These are phyloP conservation scores for Lagocephalus sceleratus DNA, from an alignment of 2,797 vertebrate genomes.

Conservation along the genomic window DNA sequence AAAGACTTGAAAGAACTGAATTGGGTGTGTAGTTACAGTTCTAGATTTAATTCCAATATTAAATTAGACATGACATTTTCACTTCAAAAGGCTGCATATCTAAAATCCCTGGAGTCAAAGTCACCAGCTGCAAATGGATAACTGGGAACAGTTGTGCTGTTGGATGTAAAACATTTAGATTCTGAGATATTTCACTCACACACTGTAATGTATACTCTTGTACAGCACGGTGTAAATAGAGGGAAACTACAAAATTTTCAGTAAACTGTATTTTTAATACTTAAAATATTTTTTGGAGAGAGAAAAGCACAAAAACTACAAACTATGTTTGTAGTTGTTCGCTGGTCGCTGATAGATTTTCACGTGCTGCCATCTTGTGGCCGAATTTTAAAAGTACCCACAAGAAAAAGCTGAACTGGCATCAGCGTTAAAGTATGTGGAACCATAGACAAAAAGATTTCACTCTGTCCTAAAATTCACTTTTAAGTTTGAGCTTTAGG, in stretches of 20 bases:
- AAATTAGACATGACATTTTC: slow-evolving; percentile 8
- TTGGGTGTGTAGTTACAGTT: slow-evolving; percentile 6
- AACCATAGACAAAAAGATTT: too few relatives aligned
- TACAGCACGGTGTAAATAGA: not conserved
- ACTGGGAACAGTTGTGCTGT: not conserved
- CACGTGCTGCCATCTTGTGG: slow-evolving; percentile 69
- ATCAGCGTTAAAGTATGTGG: too few relatives aligned
- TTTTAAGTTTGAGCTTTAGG: too few relatives aligned
- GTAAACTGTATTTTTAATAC: not conserved
- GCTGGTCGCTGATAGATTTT: not conserved
- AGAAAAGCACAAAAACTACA: not conserved
- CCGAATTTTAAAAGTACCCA: slow-evolving; percentile 3
- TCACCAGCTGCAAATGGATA: not conserved
- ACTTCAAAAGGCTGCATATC: slow-evolving; percentile 6
- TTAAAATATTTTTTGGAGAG: not conserved
- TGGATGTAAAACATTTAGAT: slow-evolving; percentile 7
- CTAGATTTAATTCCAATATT: slow-evolving; percentile 6
- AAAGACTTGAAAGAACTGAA: not conserved
- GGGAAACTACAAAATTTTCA: not conserved
- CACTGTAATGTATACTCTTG: not conserved
- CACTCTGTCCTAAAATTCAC: too few relatives aligned
- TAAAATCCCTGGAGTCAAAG: slow-evolving; percentile 18
- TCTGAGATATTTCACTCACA: slow-evolving; percentile 17
- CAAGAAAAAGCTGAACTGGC: too few relatives aligned
- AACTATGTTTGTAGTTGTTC: not conserved